Conservation (phyloP, 2,797 vertebrate species). For the Poliocrania exsul region DNA sequence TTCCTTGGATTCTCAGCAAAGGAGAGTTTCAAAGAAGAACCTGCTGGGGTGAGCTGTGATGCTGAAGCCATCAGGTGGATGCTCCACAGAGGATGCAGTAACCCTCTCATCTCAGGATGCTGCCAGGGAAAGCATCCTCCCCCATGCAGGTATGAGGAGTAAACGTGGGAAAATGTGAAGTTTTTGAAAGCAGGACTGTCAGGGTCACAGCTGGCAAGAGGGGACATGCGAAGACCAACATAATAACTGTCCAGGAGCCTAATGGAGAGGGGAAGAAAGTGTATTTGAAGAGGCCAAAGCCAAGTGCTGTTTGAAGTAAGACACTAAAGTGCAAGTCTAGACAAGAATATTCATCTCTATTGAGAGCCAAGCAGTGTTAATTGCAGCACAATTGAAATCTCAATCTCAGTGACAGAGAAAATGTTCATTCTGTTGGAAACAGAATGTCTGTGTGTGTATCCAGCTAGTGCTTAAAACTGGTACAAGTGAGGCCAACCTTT, state of each 20-base stretch:
- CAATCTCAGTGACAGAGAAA: neutral
- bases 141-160: neutral
- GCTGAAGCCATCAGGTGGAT: neutral
- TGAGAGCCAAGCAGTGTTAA: neutral
- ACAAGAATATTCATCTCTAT: neutral
- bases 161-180: neutral
- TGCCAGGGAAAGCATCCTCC: neutral
- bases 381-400: neutral
- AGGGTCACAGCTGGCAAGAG: neutral
- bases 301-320: neutral
- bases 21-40: neutral
- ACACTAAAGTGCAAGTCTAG: neutral
- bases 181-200: neutral
- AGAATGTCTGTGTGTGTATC: neutral
- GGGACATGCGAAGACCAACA: neutral
- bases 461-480: neutral
- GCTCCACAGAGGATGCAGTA: neutral
- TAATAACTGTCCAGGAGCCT: neutral
- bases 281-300: neutral
- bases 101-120: neutral
- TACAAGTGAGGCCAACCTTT: neutral
- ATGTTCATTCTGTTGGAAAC: neutral
- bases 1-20: neutral
- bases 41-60: neutral
- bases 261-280: neutral